Conservation (phyloP, 2,113 vertebrate genomes). For the Macaca mulatta region DNA sequence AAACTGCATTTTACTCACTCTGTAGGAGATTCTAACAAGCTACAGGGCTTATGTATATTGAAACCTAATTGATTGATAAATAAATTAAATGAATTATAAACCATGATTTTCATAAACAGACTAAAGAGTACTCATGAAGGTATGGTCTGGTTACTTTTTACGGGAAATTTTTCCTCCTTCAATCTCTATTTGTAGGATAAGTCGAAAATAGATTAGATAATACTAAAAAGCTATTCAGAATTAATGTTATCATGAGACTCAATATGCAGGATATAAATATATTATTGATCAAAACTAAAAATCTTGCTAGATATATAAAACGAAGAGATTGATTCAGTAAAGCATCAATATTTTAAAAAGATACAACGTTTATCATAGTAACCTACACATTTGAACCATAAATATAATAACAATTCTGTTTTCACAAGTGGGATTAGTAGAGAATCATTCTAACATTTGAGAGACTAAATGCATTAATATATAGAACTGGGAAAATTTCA, state of each 20-base stretch:
- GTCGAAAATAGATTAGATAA: not conserved
- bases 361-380: not conserved
- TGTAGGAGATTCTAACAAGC: not conserved
- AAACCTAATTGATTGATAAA: not conserved
- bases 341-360: not conserved
- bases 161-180: not conserved
- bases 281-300: not conserved
- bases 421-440: not conserved
- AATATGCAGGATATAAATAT: not conserved
- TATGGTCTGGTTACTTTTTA: not conserved
- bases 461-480: not conserved
- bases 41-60: not conserved
- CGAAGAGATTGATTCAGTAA: not conserved
- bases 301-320: not conserved
- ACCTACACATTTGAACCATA: not conserved
- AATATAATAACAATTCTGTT: conserved; percentile 1
- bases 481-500: not conserved
- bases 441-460: not conserved
- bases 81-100: conserved; percentile 1
- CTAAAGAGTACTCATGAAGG: not conserved
- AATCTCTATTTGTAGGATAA: not conserved
- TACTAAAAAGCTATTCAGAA: not conserved
- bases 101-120: conserved; percentile 6
- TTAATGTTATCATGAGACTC: not conserved
- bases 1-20: not conserved